phyloP scores from a whole-genome alignment of 2,797 vertebrate species.

The Myotis vivesi region DNA sequence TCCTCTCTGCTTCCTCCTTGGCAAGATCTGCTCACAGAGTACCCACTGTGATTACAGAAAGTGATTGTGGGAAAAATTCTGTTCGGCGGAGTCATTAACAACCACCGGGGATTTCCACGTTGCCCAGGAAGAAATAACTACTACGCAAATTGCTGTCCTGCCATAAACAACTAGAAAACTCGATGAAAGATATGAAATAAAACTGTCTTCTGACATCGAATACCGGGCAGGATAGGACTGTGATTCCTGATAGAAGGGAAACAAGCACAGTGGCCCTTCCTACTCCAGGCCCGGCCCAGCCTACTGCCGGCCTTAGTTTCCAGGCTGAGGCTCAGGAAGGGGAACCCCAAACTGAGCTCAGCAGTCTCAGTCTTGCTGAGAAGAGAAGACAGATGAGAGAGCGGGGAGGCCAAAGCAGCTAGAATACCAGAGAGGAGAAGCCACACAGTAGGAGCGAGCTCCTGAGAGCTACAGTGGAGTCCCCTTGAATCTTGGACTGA shows the following conservation, averaged over 20 bases:
- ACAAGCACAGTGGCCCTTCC: background rate
- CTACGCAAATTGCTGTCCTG: background rate
- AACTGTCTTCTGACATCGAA: background rate
- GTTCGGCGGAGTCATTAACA: background rate
- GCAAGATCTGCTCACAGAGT: background rate
- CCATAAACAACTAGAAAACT: background rate
- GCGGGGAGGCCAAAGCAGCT: background rate
- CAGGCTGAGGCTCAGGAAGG: background rate
- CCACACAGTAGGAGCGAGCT: background rate
- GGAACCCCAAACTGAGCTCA: background rate
- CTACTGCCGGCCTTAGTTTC: background rate
- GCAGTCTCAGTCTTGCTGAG: background rate
- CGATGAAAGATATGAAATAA: background rate
- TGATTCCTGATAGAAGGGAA: background rate
- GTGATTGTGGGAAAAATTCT: background rate
- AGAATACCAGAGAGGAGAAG: background rate
- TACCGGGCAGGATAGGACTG: background rate
- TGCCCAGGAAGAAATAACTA: background rate
- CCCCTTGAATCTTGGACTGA: background rate
- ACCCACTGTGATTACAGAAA: background rate
- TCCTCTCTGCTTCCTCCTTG: background rate
- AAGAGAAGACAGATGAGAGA: background rate
- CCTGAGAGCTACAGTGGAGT: accelerated
- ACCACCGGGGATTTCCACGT: background rate
- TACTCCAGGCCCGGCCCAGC: background rate